Conservation (phyloP, 2,113 vertebrate species). For the Halichoeres trimaculatus region DNA sequence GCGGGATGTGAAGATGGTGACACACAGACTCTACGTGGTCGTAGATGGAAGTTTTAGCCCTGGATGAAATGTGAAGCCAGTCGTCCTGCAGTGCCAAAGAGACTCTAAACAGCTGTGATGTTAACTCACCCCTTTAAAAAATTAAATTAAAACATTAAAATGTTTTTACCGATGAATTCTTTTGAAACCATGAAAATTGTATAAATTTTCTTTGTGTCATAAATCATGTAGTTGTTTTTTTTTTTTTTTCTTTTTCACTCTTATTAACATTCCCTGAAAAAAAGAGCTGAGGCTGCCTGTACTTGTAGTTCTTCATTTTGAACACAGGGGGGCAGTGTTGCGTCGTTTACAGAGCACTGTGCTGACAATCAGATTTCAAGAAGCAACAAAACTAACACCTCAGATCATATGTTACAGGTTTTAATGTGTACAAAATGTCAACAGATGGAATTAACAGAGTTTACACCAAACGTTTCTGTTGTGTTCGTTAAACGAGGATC, state of each 20-base stretch:
- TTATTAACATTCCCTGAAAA: background rate
- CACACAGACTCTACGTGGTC: background rate
- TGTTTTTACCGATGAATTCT: background rate
- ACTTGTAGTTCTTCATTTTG: background rate
- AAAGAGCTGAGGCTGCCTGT: too few species aligned
- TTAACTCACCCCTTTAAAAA: background rate
- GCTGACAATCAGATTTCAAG: background rate
- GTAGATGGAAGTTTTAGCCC: background rate
- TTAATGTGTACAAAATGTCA: background rate
- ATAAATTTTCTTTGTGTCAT: background rate
- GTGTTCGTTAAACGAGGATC: background rate
- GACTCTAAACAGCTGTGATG: slow-evolving; percentile 20
- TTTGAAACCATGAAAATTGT: background rate
- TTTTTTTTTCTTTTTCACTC: background rate
- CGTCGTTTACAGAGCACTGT: background rate
- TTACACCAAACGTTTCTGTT: background rate
- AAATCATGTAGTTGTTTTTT: background rate
- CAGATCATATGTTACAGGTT: background rate
- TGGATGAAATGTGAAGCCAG: slow-evolving; percentile 52
- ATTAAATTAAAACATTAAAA: too few species aligned
- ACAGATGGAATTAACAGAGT: background rate
- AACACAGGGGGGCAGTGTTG: slow-evolving; percentile 15
- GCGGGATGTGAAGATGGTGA: background rate
- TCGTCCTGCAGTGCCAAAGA: slow-evolving; percentile 34
- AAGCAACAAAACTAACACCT: too few species aligned